Evolutionary conservation across 2,888 invertebrate genomes (phyloP).

Genomic region (Chymomyza procnemis): DNA sequence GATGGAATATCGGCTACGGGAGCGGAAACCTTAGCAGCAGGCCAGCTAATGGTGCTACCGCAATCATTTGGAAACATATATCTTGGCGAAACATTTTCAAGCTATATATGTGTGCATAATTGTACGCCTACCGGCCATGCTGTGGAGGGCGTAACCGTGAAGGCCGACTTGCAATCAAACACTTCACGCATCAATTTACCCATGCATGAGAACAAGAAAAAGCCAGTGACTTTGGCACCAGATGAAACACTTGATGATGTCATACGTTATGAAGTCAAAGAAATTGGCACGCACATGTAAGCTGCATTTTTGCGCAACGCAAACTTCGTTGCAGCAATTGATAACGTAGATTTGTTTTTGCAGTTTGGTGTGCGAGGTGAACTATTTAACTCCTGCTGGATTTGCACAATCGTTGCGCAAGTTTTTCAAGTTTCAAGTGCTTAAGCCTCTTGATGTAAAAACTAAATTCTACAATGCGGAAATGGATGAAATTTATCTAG

Average conservation of each 20-base stretch:
- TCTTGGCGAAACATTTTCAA: conserved; percentile 96
- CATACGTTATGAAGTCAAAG: conserved; percentile 99
- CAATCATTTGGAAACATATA: conserved; percentile 99
- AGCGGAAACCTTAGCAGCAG: conserved; percentile 85
- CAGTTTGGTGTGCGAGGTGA: conserved; percentile 96
- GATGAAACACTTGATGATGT: conserved; percentile 95
- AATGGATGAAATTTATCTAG: conserved; percentile 86
- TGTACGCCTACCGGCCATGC: conserved; percentile 86
- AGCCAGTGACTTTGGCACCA: conserved; percentile 83
- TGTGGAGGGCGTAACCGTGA: conserved; percentile 79
- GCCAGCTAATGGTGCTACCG: conserved; percentile 94
- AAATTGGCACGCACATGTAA: conserved; percentile 97
- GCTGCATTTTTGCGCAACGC: conserved; percentile 53
- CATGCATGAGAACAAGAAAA: conserved; percentile 83
- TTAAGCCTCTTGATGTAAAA: conserved; percentile 98
- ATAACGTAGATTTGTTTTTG: conserved; percentile 58
- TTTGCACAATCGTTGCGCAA: conserved; percentile 93
- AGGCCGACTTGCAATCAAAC: conserved; percentile 96
- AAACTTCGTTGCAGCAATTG: not conserved
- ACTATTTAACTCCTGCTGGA: conserved; percentile 88
- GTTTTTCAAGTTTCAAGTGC: conserved; percentile 98
- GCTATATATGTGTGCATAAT: conserved; percentile 98
- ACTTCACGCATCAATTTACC: conserved; percentile 91
- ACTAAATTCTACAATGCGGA: conserved; percentile 98
- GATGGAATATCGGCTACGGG: conserved; percentile 91